Base-by-base conservation (phyloP, 2,797 vertebrate genomes). In the Bufotes viridis region DNA sequence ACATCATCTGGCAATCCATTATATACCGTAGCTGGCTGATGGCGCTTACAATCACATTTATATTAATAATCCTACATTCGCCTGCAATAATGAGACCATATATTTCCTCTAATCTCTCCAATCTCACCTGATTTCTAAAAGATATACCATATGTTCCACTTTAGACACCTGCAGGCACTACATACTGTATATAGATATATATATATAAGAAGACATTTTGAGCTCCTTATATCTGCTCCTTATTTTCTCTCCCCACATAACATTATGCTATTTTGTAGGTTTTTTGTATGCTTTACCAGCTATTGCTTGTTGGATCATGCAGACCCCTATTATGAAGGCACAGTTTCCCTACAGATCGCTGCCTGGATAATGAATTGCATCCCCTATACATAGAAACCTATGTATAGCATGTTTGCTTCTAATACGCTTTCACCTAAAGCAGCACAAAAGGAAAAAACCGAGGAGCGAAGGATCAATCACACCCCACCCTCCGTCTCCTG, bases 401-500 rank as follows among this genome's bases (percentile, higher is more conserved):
- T n/a, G 53, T 3, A 75, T 7, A 51, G 20, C 20, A 75, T 51
- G 42, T 55, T 53, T 53, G 74, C 10, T 51, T 76, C 3, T 53
- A 76, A 53, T 75, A 49, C 1, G 18, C 3, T 22, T 57, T 14
- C 15, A 82, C 24, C 51, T 57, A 72, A 20, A 70, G 29, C 67
- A 18, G 18, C 34, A 57, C 55, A 67, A 24, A 75, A 11, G 42
- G 24, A 53, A 24, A 78, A 55, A 75, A 49, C 1, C 58, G 42
- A 78, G 65, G 51, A 74, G 67, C 57, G 75, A 76, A 34, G 22
- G 74, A 88, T 84, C 49, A 24, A 26, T 84, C 81, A 84, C 14
- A 79, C 61, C 81, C 81, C 80, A 78, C 81, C 72, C 72, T 82
- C 60, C 26, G 9, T 69, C 60, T 84, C 34, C 55, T 72, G 74